phyloP scores from a whole-genome alignment of 2,888 invertebrate genomes.

The Athalia circularis region DNA sequence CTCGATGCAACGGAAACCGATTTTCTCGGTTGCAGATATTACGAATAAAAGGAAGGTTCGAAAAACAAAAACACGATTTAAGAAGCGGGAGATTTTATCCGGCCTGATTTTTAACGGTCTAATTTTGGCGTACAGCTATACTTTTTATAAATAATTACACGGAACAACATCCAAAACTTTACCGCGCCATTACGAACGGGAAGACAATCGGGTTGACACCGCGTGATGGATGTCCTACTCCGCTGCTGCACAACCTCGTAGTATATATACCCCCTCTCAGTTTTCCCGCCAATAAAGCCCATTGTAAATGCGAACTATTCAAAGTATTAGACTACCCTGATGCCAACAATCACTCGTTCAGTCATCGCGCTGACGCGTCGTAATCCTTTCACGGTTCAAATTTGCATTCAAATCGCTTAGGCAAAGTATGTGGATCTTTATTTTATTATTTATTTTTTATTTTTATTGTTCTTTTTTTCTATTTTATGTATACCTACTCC shows the following conservation, averaged over 20 bases:
- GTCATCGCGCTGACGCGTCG: conserved; percentile 72
- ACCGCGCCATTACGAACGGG: conserved; percentile 53
- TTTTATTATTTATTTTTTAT: conserved; percentile 27
- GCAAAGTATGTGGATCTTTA: conserved; percentile 40
- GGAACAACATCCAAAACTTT: conserved; percentile 38
- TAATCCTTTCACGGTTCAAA: conserved; percentile 68
- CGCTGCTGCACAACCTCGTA: conserved; percentile 58
- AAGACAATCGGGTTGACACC: conserved; percentile 74
- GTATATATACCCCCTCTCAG: conserved; percentile 59
- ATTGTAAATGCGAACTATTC: conserved; percentile 74
- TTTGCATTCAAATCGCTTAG: conserved; percentile 53
- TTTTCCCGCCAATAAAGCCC: conserved; percentile 72
- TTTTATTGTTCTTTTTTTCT: conserved; percentile 28
- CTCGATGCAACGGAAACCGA: neutral
- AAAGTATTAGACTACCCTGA: conserved; percentile 69
- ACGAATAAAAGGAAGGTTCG: neutral
- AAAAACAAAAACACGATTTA: neutral
- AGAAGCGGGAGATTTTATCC: neutral
- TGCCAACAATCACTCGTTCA: conserved; percentile 71
- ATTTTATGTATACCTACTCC: neutral
- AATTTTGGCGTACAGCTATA: neutral
- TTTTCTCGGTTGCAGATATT: neutral
- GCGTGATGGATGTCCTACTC: conserved; percentile 71
- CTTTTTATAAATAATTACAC: conserved; percentile 31
- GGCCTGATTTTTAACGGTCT: neutral